Conservation (phyloP, 2,797 vertebrate genomes). For the Sebastolobus altivelis region DNA sequence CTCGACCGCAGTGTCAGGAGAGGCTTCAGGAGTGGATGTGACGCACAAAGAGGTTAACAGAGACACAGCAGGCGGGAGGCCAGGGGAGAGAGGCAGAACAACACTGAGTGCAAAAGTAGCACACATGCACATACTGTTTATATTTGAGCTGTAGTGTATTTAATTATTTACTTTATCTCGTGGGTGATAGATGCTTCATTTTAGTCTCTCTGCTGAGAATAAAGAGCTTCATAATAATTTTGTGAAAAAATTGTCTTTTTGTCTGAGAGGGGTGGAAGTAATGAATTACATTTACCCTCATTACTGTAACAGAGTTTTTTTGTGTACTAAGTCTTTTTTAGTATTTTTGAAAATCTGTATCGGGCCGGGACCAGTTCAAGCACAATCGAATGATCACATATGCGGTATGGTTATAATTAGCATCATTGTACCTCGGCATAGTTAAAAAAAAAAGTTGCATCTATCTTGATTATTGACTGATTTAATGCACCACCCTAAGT, state of each 20-base stretch:
- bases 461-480: background rate
- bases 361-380: background rate
- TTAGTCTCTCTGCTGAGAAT: too few species aligned
- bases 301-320: background rate
- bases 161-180: background rate
- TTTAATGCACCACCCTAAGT: background rate
- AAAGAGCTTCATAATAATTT: too few species aligned
- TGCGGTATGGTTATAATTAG: background rate
- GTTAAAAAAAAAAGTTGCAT: background rate
- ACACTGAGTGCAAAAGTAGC: conserved; percentile 6
- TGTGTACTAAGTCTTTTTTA: too few species aligned
- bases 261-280: background rate
- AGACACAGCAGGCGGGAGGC: background rate
- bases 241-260: background rate
- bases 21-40: conserved; percentile 28
- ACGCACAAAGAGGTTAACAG: conserved; percentile 21
- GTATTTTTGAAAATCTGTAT: too few species aligned
- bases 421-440: background rate
- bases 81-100: conserved; percentile 8
- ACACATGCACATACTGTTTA: background rate
- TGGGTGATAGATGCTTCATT: background rate
- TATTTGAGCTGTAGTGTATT: background rate
- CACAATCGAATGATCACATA: background rate
- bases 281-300: background rate
- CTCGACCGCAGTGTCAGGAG: conserved; percentile 20